Evolutionary conservation across 2,113 vertebrate genomes (phyloP), one percentile per base, ranked within the genome.

Genomic region (Trachemys scripta): DNA sequence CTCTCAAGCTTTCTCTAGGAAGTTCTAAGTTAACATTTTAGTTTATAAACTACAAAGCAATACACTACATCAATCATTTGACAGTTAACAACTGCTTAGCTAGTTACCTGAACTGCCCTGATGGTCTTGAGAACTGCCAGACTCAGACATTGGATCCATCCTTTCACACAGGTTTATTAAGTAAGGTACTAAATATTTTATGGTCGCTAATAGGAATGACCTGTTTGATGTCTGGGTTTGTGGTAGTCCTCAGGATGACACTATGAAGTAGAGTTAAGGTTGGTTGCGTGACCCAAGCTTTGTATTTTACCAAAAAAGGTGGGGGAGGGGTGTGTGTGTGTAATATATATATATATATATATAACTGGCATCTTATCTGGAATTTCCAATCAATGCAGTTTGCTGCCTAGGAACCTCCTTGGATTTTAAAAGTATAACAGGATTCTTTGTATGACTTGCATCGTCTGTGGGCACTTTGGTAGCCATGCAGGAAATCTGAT

Each of bases 361-460:
- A 59, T n/a, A 59, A 59, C 27, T 59, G 57, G 57, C 57, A 59
- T 59, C 10, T 59, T 29, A 59, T 59, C 57, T 59, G 57, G 27
- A 59, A 59, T 59, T 59, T 59, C 57, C 27, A 29, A 27, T 59
- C 24, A 29, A 59, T 59, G 57, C 57, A 29, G 57, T 22, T 56
- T 56, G 54, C 54, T 56, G 54, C 9, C 10, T 59, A 10, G 27
- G 57, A 59, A 59, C 57, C 57, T 59, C 57, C 38, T 51, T 57
- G n/a, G 1, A 51, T 88, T 49, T 62, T 84, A 78, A 94, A 91
- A 92, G 31, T 31, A n/a, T 78, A 90, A 31, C 17, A 90, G 53
- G 91, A 88, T 50, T 85, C 80, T 10, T 88, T 85, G 51, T 51
- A 84, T 82, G 27, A 27, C 6, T 59, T 65, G 16, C 2, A 1